Evolutionary conservation across 2,113 vertebrate genomes (phyloP).

Genomic region (Polypterus bichir): DNA sequence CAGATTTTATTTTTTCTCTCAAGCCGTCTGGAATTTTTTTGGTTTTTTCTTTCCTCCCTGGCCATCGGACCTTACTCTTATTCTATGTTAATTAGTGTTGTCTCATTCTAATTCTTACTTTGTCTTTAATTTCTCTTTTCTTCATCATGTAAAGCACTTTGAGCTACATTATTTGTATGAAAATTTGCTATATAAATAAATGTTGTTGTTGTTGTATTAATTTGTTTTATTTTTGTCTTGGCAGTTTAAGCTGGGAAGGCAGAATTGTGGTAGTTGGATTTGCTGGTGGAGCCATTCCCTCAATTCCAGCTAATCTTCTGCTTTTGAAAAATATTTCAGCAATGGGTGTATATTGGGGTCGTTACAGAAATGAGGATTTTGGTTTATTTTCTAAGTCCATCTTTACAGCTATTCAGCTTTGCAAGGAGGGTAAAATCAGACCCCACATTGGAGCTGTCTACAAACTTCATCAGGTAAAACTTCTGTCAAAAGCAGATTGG

Average conservation of each 20-base stretch:
- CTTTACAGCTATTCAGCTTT: constrained; percentile 23
- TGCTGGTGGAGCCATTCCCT: constrained; percentile 23
- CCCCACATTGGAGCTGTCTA: constrained; percentile 9
- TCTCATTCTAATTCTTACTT: too few relatives aligned
- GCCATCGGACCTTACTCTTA: too few relatives aligned
- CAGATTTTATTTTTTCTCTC: too few relatives aligned
- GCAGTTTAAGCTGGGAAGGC: constrained; percentile 31
- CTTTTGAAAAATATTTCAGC: constrained; percentile 34
- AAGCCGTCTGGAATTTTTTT: too few relatives aligned
- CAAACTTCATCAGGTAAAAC: constrained; percentile 14
- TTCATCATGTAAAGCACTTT: too few relatives aligned
- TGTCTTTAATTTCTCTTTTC: too few relatives aligned
- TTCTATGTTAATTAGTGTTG: too few relatives aligned
- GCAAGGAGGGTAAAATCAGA: constrained; percentile 21
- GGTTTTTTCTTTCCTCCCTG: too few relatives aligned
- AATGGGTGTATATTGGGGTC: constrained; percentile 10
- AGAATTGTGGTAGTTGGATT: constrained; percentile 31
- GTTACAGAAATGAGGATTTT: constrained; percentile 16
- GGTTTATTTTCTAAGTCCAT: constrained; percentile 20
- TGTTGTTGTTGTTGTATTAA: not conserved
- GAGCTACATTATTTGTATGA: too few relatives aligned
- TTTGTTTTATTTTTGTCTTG: not conserved
- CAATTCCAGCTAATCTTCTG: constrained; percentile 20
- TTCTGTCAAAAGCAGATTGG: not conserved
- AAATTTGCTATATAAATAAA: too few relatives aligned